Percentiles rank a stretch among this genome's conserved stretches.
These are phyloP conservation scores for Oikopleura dioica DNA, from an alignment of 23 tunicate genomes.

Conservation along the genomic window DNA sequence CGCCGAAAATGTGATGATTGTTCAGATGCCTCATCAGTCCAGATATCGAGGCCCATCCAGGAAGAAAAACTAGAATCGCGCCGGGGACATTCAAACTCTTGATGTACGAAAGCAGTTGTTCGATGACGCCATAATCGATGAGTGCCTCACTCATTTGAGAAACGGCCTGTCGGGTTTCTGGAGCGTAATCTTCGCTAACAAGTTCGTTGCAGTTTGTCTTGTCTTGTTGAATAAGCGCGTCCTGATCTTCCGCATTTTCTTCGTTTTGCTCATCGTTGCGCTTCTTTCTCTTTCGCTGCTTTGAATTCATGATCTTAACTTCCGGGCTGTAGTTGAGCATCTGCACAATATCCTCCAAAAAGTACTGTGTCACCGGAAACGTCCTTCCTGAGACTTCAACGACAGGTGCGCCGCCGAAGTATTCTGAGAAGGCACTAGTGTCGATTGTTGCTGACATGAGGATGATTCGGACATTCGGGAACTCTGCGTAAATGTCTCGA, in stretches of 20 bases:
- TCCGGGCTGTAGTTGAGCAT: no score
- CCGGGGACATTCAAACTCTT: conserved; percentile 37
- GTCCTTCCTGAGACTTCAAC: conserved; percentile 76
- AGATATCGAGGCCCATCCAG: conserved; percentile 79
- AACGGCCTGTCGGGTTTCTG: conserved; percentile 40
- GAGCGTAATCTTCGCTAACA: conserved; percentile 28
- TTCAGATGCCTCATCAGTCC: conserved; percentile 51
- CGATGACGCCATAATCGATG: conserved; percentile 46
- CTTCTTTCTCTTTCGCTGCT: conserved; percentile 16
- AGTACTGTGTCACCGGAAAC: conserved; percentile 70
- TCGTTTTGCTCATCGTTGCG: conserved; percentile 23
- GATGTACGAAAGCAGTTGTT: conserved; percentile 43
- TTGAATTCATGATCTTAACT: no score
- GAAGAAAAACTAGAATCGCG: conserved; percentile 56
- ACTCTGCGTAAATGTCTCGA: conserved; percentile 60
- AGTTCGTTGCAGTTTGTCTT: conserved; percentile 24
- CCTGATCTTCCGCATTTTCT: conserved; percentile 26
- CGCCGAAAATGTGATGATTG: conserved; percentile 72
- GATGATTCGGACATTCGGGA: conserved; percentile 54
- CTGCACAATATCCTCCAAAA: conserved; percentile 77
- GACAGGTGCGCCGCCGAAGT: conserved; percentile 56
- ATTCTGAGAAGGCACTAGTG: conserved; percentile 50
- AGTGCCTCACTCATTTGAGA: conserved; percentile 47
- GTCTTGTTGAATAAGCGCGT: conserved; percentile 23
- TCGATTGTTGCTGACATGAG: conserved; percentile 89